Conservation (phyloP, 2,113 vertebrate genomes). For the Charina bottae region DNA sequence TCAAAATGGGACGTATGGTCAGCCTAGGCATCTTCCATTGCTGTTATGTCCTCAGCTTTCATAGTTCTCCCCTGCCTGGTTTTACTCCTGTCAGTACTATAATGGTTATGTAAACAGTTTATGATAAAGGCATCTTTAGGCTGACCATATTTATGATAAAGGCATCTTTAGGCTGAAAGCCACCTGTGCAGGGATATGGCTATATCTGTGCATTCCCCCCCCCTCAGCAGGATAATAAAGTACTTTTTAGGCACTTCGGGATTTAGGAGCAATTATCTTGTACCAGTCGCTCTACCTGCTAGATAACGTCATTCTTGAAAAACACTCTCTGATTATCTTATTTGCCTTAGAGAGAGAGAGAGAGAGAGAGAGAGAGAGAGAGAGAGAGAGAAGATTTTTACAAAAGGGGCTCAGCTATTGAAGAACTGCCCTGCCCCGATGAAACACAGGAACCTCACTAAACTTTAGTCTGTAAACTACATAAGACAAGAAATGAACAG, state of each 20-base stretch:
- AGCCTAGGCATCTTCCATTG: not conserved
- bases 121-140: no score
- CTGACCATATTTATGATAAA: no score
- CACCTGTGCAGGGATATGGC: not conserved
- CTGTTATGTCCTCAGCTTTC: not conserved
- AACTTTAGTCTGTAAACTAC: conserved; percentile 53
- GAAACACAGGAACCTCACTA: conserved; percentile 73
- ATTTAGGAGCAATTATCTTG: not conserved
- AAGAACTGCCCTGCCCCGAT: conserved; percentile 57
- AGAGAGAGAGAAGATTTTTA: not conserved
- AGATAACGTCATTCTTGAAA: not conserved
- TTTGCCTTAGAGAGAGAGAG: not conserved
- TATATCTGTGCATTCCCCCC: not conserved
- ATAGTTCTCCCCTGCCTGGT: not conserved
- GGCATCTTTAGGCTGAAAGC: no score
- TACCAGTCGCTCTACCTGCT: not conserved
- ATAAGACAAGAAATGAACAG: conserved; percentile 69
- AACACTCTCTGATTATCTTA: not conserved
- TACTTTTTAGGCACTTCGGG: not conserved
- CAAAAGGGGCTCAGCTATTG: conserved; percentile 65
- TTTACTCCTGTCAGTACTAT: not conserved
- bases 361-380: not conserved
- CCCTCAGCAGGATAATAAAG: not conserved
- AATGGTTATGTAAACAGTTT: not conserved
- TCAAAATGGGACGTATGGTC: no score